A percentile compares a stretch with the other conserved stretches of the same genome.
Evolutionary conservation across 2,113 vertebrate genomes (phyloP).

Genomic region (Epinephelus fuscoguttatus): DNA sequence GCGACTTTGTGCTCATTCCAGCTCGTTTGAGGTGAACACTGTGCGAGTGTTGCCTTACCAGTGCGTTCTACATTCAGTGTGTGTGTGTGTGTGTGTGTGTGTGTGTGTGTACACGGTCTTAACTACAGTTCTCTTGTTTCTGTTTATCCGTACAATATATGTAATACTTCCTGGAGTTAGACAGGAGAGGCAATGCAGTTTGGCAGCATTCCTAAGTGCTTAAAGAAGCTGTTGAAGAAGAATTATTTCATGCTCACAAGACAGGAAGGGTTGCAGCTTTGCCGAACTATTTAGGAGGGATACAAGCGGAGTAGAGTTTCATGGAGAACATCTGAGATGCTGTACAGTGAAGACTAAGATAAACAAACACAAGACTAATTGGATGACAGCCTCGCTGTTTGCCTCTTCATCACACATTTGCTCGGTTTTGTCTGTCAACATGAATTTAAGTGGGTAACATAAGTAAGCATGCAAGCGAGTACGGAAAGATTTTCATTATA

Average conservation of each 20-base stretch:
- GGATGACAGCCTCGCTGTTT: slow-evolving; percentile 25
- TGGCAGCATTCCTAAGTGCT: slow-evolving; percentile 46
- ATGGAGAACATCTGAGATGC: slow-evolving; percentile 35
- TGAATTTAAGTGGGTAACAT: neutral
- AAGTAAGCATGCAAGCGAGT: slow-evolving; percentile 12
- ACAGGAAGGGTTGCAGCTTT: slow-evolving; percentile 44
- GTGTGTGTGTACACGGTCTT: slow-evolving; percentile 15
- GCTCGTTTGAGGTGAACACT: slow-evolving; percentile 38
- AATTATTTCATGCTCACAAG: slow-evolving; percentile 54
- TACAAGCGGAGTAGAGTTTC: slow-evolving; percentile 42
- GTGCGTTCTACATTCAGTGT: neutral
- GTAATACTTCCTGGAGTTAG: slow-evolving; percentile 49
- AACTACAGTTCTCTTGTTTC: slow-evolving; percentile 52
- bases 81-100: slow-evolving; percentile 13
- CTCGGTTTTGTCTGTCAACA: slow-evolving; percentile 18
- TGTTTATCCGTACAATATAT: slow-evolving; percentile 60
- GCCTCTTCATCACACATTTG: slow-evolving; percentile 33
- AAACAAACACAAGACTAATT: slow-evolving; percentile 49
- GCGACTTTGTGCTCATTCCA: slow-evolving; percentile 54
- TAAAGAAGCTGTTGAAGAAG: slow-evolving; percentile 56
- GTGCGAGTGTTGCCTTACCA: slow-evolving; percentile 7
- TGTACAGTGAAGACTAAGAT: slow-evolving; percentile 32
- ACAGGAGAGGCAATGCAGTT: slow-evolving; percentile 44
- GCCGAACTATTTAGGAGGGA: slow-evolving; percentile 34
- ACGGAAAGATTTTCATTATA: neutral